A percentile compares a stretch with the other conserved stretches of the same genome.
phyloP scores from a whole-genome alignment of 2,888 invertebrate species.

The Microplitis deprimator region DNA sequence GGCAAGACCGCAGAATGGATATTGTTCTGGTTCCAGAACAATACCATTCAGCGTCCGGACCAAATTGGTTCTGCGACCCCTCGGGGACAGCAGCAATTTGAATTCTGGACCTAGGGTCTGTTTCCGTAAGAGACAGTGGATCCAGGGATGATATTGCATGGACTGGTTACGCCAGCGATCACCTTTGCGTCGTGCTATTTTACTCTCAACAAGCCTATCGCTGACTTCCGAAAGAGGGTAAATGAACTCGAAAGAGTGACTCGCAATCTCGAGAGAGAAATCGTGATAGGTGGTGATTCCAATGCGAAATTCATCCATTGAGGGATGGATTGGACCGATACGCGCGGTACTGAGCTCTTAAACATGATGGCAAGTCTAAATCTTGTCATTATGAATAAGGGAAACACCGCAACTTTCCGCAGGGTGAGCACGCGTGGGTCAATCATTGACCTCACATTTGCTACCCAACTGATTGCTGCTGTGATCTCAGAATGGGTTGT shows the following conservation, averaged over 20 bases:
- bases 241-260: not conserved
- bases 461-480: not conserved
- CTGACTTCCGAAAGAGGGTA: constrained; percentile 18
- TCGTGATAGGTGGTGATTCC: not conserved
- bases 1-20: too few species aligned
- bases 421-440: too few species aligned
- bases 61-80: too few species aligned
- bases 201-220: constrained; percentile 37
- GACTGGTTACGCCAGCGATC: constrained; percentile 24
- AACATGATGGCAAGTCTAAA: not conserved
- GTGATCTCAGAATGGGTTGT: not conserved
- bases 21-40: too few species aligned
- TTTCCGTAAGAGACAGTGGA: not conserved
- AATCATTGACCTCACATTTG: not conserved
- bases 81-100: too few species aligned
- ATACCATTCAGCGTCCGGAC: too few species aligned
- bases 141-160: constrained; percentile 29
- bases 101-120: too few species aligned
- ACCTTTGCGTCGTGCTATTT: constrained; percentile 35
- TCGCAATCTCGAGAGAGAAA: not conserved
- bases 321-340: too few species aligned
- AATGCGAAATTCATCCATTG: too few species aligned
- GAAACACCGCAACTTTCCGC: too few species aligned
- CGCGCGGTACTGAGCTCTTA: not conserved
- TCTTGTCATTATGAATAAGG: not conserved